Percentiles rank a stretch among this genome's conserved stretches.
phyloP scores from a whole-genome alignment of 2,888 invertebrate species.

The Ceriagrion tenellum region DNA sequence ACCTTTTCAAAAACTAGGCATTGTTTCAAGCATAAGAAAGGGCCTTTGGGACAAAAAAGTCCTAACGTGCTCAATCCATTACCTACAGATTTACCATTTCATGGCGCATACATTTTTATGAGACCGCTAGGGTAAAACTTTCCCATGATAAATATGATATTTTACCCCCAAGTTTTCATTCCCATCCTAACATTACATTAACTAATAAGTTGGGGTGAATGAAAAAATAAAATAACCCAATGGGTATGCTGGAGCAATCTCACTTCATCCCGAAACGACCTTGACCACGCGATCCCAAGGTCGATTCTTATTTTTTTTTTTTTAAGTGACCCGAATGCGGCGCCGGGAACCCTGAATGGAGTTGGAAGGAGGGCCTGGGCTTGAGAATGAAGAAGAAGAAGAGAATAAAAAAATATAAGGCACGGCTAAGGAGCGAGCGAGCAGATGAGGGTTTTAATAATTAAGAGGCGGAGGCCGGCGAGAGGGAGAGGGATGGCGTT shows the following conservation, averaged over 20 bases:
- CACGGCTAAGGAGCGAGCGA: neutral
- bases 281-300: constrained; percentile 48
- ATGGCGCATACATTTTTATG: too few species aligned
- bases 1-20: too few species aligned
- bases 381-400: neutral
- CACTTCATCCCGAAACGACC: neutral
- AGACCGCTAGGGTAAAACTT: too few species aligned
- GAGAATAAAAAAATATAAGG: neutral
- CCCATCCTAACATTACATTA: too few species aligned
- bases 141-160: too few species aligned
- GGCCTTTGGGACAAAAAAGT: too few species aligned
- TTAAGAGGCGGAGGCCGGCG: constrained; percentile 28
- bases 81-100: too few species aligned
- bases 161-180: too few species aligned
- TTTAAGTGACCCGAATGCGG: constrained; percentile 47
- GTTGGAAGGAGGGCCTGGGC: neutral
- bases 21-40: too few species aligned
- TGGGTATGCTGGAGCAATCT: neutral
- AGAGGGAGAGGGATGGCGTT: neutral
- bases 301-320: neutral
- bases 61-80: too few species aligned
- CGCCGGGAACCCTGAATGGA: constrained; percentile 37
- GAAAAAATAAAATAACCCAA: neutral
- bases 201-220: too few species aligned
- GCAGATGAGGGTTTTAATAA: constrained; percentile 44